phyloP scores from a whole-genome alignment of 2,797 vertebrate species.

The Xiphophorus birchmanni region DNA sequence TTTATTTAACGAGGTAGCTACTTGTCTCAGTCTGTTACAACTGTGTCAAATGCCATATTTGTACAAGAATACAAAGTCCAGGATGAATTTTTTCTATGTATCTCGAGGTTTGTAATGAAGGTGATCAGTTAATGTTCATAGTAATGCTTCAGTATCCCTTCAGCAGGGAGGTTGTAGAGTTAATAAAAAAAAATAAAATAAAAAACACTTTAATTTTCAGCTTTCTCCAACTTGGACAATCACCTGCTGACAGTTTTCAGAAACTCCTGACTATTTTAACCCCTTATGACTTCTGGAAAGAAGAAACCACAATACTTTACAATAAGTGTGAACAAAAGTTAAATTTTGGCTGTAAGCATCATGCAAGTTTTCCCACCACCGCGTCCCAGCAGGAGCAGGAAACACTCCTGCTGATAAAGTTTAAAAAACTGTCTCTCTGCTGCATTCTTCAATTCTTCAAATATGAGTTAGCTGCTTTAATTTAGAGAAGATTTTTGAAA shows the following conservation, averaged over 20 bases:
- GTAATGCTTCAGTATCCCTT: neutral
- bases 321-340: neutral
- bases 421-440: neutral
- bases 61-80: slow-evolving; percentile 6
- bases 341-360: neutral
- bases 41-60: neutral
- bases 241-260: neutral
- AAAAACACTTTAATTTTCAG: neutral
- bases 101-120: neutral
- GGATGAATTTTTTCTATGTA: neutral
- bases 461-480: neutral
- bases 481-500: neutral
- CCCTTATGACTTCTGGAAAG: neutral
- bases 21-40: neutral
- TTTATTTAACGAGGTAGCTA: neutral
- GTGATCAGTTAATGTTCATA: neutral
- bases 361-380: neutral
- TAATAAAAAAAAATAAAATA: neutral
- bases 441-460: neutral
- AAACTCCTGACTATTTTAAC: neutral
- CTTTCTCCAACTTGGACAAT: neutral
- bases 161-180: neutral
- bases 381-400: neutral
- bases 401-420: neutral
- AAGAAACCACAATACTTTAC: neutral